These are phyloP conservation scores for Tragelaphus imberbis DNA, from an alignment of 2,113 vertebrate species.

Conservation along the genomic window DNA sequence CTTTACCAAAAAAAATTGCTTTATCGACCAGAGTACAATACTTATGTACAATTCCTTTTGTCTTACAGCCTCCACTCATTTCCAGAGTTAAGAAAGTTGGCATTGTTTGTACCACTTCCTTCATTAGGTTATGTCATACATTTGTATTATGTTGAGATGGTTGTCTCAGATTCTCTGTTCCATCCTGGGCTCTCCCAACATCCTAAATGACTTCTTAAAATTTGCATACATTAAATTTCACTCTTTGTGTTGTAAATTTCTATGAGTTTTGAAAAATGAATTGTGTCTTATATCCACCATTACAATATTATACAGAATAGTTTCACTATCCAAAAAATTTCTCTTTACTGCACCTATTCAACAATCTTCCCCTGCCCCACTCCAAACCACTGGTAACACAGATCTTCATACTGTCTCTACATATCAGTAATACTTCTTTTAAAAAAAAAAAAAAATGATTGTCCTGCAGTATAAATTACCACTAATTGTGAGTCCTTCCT, in stretches of 20 bases:
- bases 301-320: background rate
- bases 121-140: background rate
- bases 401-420: background rate
- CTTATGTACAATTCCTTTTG: background rate
- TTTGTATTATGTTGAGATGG: background rate
- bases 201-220: background rate
- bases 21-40: background rate
- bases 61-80: background rate
- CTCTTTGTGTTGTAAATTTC: background rate
- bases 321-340: background rate
- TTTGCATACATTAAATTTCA: background rate
- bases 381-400: background rate
- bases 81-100: background rate
- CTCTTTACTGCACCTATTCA: background rate
- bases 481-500: background rate
- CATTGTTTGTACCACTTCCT: background rate
- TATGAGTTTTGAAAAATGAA: background rate
- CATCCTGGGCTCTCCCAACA: background rate
- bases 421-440: background rate
- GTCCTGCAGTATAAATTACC: background rate
- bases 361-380: background rate
- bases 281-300: background rate
- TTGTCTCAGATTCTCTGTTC: background rate
- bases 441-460: background rate
- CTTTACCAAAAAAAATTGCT: background rate